These are phyloP conservation scores for Ridgeia piscesae DNA, from an alignment of 1,140 invertebrate genomes.

Conservation along the genomic window DNA sequence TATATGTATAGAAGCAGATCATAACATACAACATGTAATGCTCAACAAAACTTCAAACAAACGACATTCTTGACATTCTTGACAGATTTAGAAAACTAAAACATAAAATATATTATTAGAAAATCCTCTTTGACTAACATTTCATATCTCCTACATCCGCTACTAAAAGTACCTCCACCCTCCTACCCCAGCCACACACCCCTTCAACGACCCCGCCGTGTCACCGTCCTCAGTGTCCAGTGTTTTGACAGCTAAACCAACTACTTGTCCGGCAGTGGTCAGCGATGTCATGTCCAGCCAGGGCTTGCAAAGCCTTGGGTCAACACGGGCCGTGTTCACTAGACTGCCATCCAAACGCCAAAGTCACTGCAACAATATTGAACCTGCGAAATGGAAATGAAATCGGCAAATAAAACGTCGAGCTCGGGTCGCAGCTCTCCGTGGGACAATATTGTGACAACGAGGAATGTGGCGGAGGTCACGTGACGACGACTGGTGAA, in stretches of 20 bases:
- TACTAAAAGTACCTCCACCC: too few relatives aligned
- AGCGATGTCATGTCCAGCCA: not conserved
- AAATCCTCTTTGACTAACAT: too few relatives aligned
- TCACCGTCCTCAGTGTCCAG: not conserved
- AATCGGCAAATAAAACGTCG: not conserved
- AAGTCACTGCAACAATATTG: not conserved
- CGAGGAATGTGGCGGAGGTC: not conserved
- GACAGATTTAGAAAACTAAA: too few relatives aligned
- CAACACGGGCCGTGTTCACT: not conserved
- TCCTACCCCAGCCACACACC: not conserved
- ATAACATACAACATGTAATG: too few relatives aligned
- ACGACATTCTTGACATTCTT: too few relatives aligned
- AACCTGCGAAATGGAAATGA: not conserved
- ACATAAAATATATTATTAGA: too few relatives aligned
- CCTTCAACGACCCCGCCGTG: not conserved
- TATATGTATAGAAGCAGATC: too few relatives aligned
- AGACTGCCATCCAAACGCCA: not conserved
- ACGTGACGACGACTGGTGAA: not conserved
- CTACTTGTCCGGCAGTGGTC: not conserved
- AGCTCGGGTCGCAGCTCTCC: not conserved
- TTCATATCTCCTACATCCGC: too few relatives aligned
- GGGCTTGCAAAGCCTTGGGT: not conserved
- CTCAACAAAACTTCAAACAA: too few relatives aligned
- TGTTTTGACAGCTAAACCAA: not conserved
- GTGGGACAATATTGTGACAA: not conserved